These are phyloP conservation scores for Pteruthius melanotis DNA, from an alignment of 2,113 vertebrate species.

Conservation along the genomic window DNA sequence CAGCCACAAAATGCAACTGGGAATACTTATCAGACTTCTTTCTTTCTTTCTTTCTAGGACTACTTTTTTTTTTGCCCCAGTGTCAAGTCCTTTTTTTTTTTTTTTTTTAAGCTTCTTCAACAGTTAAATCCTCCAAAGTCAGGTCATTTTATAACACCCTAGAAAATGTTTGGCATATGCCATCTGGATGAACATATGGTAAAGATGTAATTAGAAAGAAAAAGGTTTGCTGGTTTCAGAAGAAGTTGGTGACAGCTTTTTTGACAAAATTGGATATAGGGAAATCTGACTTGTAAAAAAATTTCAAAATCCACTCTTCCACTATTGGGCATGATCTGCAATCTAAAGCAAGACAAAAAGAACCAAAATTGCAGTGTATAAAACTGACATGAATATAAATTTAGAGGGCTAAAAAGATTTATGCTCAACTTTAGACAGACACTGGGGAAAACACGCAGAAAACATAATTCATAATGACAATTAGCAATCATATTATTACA, in stretches of 20 bases:
- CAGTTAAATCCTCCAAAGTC: constrained; percentile 55
- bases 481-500: background rate
- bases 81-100: constrained; percentile 28
- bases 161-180: constrained; percentile 61
- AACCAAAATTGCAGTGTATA: background rate
- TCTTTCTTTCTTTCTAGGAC: background rate
- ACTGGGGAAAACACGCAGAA: background rate
- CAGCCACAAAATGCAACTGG: background rate
- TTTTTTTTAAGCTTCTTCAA: constrained; percentile 51
- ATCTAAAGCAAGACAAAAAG: background rate
- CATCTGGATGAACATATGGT: constrained; percentile 71
- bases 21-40: background rate
- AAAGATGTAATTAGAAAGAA: constrained; percentile 68
- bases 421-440: background rate
- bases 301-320: background rate
- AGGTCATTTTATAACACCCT: constrained; percentile 67
- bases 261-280: constrained; percentile 51
- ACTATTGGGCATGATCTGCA: background rate
- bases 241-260: constrained; percentile 54
- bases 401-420: background rate
- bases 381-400: background rate
- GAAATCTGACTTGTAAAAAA: constrained; percentile 48
- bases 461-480: background rate
- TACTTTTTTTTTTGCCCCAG: constrained; percentile 1
- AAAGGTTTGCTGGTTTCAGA: constrained; percentile 39